Percentiles rank a stretch among this genome's conserved stretches.
phyloP scores from a whole-genome alignment of 2,888 invertebrate genomes.

The Tuberolachnus salignus region DNA sequence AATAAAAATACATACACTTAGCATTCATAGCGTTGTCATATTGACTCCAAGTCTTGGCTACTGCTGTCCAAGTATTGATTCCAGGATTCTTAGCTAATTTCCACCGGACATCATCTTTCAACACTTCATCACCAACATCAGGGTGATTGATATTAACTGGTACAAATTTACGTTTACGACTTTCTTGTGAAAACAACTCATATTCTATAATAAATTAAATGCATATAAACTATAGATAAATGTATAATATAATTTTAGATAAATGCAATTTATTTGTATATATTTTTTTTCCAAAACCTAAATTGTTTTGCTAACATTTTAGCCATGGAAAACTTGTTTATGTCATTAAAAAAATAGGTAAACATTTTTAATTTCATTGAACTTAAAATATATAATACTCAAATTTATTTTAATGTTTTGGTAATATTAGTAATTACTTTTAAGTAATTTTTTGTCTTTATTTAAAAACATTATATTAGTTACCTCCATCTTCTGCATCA shows the following conservation, averaged over 20 bases:
- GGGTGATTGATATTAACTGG: slow-evolving; percentile 46
- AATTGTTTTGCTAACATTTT: too few species aligned
- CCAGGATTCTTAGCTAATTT: slow-evolving; percentile 52
- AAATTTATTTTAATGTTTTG: too few species aligned
- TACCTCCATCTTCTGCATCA: slow-evolving; percentile 36
- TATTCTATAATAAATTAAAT: slow-evolving; percentile 29
- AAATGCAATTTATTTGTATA: too few species aligned
- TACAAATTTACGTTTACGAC: slow-evolving; percentile 48
- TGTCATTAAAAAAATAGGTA: too few species aligned
- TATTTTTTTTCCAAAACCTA: too few species aligned
- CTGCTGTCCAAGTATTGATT: slow-evolving; percentile 49
- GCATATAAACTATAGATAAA: not conserved
- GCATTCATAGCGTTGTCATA: slow-evolving; percentile 55
- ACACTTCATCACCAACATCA: slow-evolving; percentile 49
- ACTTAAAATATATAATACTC: too few species aligned
- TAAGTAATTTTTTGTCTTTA: not conserved
- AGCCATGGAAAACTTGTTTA: too few species aligned
- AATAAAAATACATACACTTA: slow-evolving; percentile 41
- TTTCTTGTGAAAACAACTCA: slow-evolving; percentile 43
- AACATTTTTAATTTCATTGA: too few species aligned
- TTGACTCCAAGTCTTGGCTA: slow-evolving; percentile 56
- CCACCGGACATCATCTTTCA: slow-evolving; percentile 53
- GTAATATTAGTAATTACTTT: too few species aligned
- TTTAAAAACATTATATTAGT: not conserved
- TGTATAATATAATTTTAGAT: not conserved